Percentiles rank a stretch among this genome's conserved stretches.
phyloP scores from a whole-genome alignment of 2,797 vertebrate species.

The Falco columbarius region DNA sequence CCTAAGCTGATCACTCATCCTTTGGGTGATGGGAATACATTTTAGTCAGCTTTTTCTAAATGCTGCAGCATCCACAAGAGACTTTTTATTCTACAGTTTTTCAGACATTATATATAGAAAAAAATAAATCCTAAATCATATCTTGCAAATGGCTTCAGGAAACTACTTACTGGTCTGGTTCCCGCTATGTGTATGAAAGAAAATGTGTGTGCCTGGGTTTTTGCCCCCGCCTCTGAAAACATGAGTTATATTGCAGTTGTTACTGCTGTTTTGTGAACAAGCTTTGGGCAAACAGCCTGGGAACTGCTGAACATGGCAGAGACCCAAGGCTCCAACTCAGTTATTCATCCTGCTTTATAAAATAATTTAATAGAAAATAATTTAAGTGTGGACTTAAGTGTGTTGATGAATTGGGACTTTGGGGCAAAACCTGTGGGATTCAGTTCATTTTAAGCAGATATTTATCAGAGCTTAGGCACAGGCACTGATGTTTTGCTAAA shows the following conservation, averaged over 20 bases:
- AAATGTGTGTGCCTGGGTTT: neutral
- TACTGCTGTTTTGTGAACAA: neutral
- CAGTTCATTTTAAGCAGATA: neutral
- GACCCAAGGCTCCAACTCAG: neutral
- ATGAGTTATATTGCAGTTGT: neutral
- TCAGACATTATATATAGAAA: neutral
- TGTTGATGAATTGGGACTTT: neutral
- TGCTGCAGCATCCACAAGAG: neutral
- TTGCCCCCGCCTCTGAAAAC: neutral
- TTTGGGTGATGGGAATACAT: neutral
- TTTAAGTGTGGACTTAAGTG: neutral
- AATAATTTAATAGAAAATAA: neutral
- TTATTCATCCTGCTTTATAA: neutral
- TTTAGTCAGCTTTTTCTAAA: neutral
- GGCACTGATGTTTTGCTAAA: neutral
- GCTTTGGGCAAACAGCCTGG: neutral
- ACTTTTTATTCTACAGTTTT: neutral
- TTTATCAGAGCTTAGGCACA: neutral
- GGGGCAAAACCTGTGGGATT: neutral
- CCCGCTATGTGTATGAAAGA: neutral
- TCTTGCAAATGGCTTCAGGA: neutral
- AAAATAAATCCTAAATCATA: neutral
- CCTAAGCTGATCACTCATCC: accelerated
- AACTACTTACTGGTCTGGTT: neutral
- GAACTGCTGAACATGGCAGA: neutral